These are phyloP conservation scores for Zonitis immaculata DNA, from an alignment of 2,888 invertebrate species.

Conservation along the genomic window DNA sequence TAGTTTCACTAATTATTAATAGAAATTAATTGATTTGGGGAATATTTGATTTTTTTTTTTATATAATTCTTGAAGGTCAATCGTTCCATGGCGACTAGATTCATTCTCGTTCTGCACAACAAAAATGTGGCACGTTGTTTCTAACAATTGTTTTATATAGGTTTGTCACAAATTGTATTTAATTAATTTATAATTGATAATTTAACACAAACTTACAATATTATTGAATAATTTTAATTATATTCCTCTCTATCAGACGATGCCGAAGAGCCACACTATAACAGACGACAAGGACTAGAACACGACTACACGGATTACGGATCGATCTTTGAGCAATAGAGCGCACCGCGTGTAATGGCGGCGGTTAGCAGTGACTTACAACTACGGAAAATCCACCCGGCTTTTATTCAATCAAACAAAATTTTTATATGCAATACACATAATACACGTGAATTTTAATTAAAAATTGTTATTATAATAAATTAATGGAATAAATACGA, in stretches of 20 bases:
- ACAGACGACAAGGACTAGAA: conserved; percentile 44
- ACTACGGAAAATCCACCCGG: not conserved
- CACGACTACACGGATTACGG: conserved; percentile 46
- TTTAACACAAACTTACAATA: conserved; percentile 37
- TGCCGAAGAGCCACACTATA: conserved; percentile 34
- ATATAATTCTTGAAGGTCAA: conserved; percentile 33
- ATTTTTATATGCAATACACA: not conserved
- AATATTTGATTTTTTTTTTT: too few relatives aligned
- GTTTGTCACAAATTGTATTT: not conserved
- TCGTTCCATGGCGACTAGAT: conserved; percentile 15
- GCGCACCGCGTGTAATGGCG: conserved; percentile 43
- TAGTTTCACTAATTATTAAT: conserved; percentile 2
- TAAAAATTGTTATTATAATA: not conserved
- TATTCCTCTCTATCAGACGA: conserved; percentile 37
- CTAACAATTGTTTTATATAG: not conserved
- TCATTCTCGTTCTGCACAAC: conserved; percentile 5
- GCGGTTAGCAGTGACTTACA: conserved; percentile 13
- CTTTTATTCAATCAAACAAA: not conserved
- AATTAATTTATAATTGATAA: conserved; percentile 5
- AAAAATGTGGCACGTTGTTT: conserved; percentile 15
- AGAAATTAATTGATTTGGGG: not conserved
- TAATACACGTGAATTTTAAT: not conserved
- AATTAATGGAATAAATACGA: not conserved
- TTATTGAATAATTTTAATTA: conserved; percentile 39
- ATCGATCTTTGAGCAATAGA: conserved; percentile 46